Conservation (phyloP, 2,797 vertebrate species). For the Pampus argenteus region DNA sequence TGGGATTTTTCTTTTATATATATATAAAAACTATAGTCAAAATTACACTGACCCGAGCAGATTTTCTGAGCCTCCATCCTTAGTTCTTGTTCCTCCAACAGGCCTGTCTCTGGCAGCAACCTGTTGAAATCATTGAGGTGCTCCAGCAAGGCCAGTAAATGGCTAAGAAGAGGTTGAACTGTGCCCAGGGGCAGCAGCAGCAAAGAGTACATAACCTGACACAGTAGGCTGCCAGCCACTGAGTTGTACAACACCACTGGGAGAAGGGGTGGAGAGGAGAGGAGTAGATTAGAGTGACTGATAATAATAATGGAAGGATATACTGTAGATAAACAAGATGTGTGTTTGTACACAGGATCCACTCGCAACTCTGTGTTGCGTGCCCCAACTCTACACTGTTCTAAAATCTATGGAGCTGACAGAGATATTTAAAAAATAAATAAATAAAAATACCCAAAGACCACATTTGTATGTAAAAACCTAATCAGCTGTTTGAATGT, state of each 20-base stretch:
- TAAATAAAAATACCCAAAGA: not conserved
- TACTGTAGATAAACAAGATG: not conserved
- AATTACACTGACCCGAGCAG: constrained; percentile 61
- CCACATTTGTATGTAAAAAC: too few species aligned
- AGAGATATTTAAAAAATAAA: not conserved
- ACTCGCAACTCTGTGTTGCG: not conserved
- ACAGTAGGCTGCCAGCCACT: constrained; percentile 85
- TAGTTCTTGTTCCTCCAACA: constrained; percentile 84
- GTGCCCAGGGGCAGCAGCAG: constrained; percentile 84
- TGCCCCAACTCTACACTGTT: not conserved
- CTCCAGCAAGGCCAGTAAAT: constrained; percentile 84
- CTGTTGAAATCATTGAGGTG: constrained; percentile 85
- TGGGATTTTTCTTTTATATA: not conserved
- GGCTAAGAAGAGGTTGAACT: constrained; percentile 84
- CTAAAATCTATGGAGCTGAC: not conserved
- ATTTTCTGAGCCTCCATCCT: constrained; percentile 69
- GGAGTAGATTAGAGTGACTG: constrained; percentile 21
- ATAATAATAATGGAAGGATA: constrained; percentile 20
- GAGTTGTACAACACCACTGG: constrained; percentile 86
- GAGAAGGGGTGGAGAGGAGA: constrained; percentile 19
- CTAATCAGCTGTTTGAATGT: not conserved
- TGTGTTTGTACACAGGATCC: not conserved
- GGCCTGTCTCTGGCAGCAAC: constrained; percentile 81
- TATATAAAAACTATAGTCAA: not conserved
- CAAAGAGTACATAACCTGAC: constrained; percentile 87